These are phyloP conservation scores for Setophaga coronata DNA, from an alignment of 2,113 vertebrate genomes.

Conservation along the genomic window DNA sequence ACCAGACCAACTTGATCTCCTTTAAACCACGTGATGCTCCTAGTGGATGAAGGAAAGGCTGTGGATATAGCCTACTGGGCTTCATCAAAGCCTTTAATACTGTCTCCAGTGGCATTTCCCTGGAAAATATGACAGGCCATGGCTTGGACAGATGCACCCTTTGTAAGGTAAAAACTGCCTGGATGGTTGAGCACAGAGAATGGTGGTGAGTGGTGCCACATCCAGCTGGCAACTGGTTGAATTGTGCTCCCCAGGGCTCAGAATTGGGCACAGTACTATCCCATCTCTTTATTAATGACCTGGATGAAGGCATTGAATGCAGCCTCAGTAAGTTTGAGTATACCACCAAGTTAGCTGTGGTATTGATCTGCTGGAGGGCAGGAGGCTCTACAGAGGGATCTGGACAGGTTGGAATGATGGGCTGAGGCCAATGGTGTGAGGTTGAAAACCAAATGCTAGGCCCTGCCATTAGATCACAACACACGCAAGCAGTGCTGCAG, in stretches of 20 bases:
- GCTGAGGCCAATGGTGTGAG: not conserved
- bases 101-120: not conserved
- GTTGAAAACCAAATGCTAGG: not conserved
- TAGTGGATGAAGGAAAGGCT: not conserved
- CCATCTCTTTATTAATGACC: not conserved
- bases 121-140: not conserved
- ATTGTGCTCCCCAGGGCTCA: too few relatives aligned
- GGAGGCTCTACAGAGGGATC: not conserved
- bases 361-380: not conserved
- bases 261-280: not conserved
- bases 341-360: too few relatives aligned
- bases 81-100: not conserved
- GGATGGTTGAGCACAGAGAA: rapidly evolving
- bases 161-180: not conserved
- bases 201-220: not conserved
- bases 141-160: not conserved
- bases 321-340: not conserved
- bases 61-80: not conserved
- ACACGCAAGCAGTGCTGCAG: rapidly evolving
- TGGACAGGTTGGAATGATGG: rapidly evolving
- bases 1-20: not conserved
- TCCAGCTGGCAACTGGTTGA: too few relatives aligned
- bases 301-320: not conserved
- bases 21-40: not conserved
- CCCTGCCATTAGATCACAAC: not conserved